Evolutionary conservation across 2,888 invertebrate species (phyloP).

Genomic region (Leuctra nigra): DNA sequence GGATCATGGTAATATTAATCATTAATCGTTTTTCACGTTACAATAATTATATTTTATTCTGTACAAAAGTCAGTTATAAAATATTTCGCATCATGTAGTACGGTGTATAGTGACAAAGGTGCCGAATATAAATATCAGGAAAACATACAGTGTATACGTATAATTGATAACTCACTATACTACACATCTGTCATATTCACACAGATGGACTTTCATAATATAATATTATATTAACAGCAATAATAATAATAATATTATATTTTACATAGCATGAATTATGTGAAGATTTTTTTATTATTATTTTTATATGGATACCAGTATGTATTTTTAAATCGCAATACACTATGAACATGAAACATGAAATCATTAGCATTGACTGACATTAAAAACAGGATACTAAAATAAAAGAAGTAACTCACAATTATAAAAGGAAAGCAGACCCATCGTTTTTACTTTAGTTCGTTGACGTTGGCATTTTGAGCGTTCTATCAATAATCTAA

Average conservation of each 20-base stretch:
- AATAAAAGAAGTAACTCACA: too few relatives aligned
- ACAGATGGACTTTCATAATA: conserved; percentile 19
- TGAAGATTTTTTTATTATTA: conserved; percentile 7
- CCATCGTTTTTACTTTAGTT: too few relatives aligned
- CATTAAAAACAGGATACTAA: too few relatives aligned
- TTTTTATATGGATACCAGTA: conserved; percentile 3
- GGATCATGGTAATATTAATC: too few relatives aligned
- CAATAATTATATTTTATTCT: conserved; percentile 34
- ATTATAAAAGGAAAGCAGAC: too few relatives aligned
- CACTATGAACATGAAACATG: neutral
- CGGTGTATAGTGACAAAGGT: conserved; percentile 36
- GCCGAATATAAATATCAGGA: conserved; percentile 33
- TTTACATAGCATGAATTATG: conserved; percentile 1
- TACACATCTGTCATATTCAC: conserved; percentile 27
- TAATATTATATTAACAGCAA: neutral
- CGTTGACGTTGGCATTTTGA: conserved; percentile 22
- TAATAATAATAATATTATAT: conserved; percentile 5
- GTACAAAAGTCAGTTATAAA: conserved; percentile 38
- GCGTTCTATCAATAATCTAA: conserved; percentile 17
- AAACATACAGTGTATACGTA: conserved; percentile 31
- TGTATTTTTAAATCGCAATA: neutral
- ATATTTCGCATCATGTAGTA: conserved; percentile 36
- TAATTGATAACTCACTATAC: conserved; percentile 30
- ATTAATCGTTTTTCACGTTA: conserved; percentile 26
- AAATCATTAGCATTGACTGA: too few relatives aligned